Base-by-base conservation (phyloP, 2,888 invertebrate genomes). In the Rhamphomyia laevipes region DNA sequence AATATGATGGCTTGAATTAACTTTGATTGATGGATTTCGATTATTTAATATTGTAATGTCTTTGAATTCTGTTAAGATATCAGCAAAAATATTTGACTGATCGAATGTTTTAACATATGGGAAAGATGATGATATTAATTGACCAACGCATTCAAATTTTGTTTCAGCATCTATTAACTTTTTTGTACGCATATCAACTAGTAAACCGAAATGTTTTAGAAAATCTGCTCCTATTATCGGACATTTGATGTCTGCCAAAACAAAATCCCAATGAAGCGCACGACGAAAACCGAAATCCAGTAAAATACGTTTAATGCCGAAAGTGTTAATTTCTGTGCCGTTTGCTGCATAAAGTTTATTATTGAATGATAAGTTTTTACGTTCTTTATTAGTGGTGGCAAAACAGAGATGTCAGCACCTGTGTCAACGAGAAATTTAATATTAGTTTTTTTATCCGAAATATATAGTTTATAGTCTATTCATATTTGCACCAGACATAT, bases 211-310 rank as follows among this genome's bases (percentile, higher is more conserved):
- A 31, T 43, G 43, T 5, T 31, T 16, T 3, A 53, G 30, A 33
- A 55, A 51, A 33, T 55, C 50, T 9, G 49, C 50, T 5, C 53
- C 51, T 10, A 49, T 18, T 11, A 54, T 52, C 2, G 52, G 52
- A 7, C 46, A 13, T 9, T 43, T 41, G 18, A 54, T 51, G n/a
- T 51, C 44, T 7, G 47, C 54, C 12, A 53, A 37, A 27, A 51
- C 45, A 40, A 54, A 54, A 2, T 42, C n/a, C 51, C 52, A 52
- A 1, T 4, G 4, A 38, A 47, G 49, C 13, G 30, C 9, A 9
- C 46, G 41, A 13, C 48, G 57, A 47, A 53, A 55, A 49, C 51
- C 45, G 2, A 52, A 33, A 33, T 42, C 45, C 47, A 51, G 52
- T 11, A 16, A 15, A 9, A 49, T 2, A 11, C 16, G n/a, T 27